Conservation (phyloP, 2,113 vertebrate species). For the Turdus rufiventris region DNA sequence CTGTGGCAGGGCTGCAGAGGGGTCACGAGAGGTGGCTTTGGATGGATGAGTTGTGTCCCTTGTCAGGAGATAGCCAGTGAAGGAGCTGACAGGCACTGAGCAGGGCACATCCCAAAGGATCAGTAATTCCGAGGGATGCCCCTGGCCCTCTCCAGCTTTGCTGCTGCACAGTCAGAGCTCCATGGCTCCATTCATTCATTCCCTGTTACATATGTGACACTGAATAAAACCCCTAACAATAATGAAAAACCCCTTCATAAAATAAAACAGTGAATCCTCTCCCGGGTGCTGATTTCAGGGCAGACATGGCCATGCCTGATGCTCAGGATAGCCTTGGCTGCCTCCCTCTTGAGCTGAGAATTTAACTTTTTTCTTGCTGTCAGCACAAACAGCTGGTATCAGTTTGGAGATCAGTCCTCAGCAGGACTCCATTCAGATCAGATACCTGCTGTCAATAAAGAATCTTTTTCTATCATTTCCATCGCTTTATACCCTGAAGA, state of each 20-base stretch:
- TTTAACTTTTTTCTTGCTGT: background rate
- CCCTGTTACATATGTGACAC: background rate
- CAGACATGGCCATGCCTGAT: fast-evolving
- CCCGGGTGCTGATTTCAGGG: background rate
- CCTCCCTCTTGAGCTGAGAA: background rate
- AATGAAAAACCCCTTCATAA: background rate
- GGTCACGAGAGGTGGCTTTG: fast-evolving
- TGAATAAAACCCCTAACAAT: too few species aligned
- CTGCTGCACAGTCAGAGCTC: background rate
- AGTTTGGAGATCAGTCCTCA: background rate
- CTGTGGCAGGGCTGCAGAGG: background rate
- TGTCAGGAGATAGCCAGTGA: fast-evolving
- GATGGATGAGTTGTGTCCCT: fast-evolving
- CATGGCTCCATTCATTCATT: fast-evolving
- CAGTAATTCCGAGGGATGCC: fast-evolving
- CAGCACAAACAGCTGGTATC: background rate
- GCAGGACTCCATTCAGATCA: background rate
- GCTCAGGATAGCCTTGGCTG: background rate
- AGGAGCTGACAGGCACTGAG: fast-evolving
- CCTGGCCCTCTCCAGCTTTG: background rate
- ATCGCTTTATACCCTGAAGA: background rate
- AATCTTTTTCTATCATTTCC: background rate
- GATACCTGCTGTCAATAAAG: background rate
- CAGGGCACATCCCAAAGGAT: background rate
- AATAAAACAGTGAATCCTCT: background rate